Evolutionary conservation across 2,797 vertebrate species (phyloP).

Genomic region (Anableps anableps): DNA sequence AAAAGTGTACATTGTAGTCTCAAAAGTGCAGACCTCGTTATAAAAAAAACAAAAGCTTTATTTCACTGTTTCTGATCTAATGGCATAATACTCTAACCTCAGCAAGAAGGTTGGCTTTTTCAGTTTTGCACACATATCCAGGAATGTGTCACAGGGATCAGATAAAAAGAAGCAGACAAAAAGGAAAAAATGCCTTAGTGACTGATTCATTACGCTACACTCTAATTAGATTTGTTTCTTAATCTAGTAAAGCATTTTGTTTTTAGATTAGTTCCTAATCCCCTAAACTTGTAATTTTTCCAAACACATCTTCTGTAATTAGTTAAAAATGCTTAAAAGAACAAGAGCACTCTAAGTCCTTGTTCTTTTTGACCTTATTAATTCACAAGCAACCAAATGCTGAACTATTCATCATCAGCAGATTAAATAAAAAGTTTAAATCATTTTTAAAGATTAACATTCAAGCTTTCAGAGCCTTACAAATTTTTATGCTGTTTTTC

Average conservation of each 20-base stretch:
- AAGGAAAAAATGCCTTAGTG: conserved; percentile 12
- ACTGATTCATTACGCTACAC: conserved; percentile 39
- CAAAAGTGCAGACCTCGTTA: not conserved
- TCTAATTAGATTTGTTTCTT: conserved; percentile 60
- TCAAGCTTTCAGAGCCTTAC: not conserved
- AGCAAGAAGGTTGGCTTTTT: not conserved
- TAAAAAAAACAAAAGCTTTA: not conserved
- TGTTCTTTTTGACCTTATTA: conserved; percentile 42
- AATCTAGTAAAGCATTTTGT: conserved; percentile 55
- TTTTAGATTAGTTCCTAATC: conserved; percentile 66
- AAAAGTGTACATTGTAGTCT: not conserved
- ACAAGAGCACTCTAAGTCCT: conserved; percentile 29
- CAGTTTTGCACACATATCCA: not conserved
- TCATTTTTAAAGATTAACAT: conserved; percentile 19
- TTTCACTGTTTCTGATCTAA: not conserved
- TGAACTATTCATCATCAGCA: conserved; percentile 42
- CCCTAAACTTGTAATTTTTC: conserved; percentile 42
- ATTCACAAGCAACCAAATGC: conserved; percentile 26
- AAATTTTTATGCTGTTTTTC: conserved; percentile 11
- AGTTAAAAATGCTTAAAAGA: conserved; percentile 49
- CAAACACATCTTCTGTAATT: conserved; percentile 51
- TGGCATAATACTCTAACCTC: not conserved
- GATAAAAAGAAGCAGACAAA: not conserved
- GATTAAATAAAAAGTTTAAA: conserved; percentile 30
- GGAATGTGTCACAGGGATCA: conserved; percentile 21